Base-by-base conservation (phyloP, 2,888 invertebrate species). In the Empis livida region DNA sequence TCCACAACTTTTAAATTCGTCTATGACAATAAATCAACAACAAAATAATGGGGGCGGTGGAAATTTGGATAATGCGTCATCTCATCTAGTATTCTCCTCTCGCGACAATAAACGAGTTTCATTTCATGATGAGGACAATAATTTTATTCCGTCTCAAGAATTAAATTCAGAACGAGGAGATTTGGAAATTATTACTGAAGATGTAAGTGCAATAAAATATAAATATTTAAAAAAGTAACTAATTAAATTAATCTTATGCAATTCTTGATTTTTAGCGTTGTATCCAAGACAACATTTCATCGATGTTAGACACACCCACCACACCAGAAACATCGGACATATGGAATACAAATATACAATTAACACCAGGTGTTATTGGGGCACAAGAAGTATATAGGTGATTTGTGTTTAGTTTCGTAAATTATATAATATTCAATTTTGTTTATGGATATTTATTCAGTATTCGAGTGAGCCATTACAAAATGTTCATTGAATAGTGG, bases 361-460 rank as follows among this genome's bases (percentile, higher is more conserved):
- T 82, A 59, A 94, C 94, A 49, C 95, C 94, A 20, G 93, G 93
- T 54, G 96, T 97, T 47, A 94, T 97, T 64, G 97, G 99, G 55
- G 89, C 95, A 50, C 96, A 97, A 73, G 97, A 97, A 73, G 90
- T 97, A 46, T 97, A 97, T 73, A 80, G 82, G 85, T 85, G n/a
- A 35, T 2, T 13, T 13, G 9, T 32, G 4, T 5, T 10, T 13
- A 13, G n/a, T 35, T n/a, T 35, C 4, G 32, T 32, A 32, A 32
- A 20, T 20, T 3, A 5, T 20, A 20, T 20, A 20, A 20, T 5
- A 5, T 20, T 20, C 3, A 20, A 20, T 20, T 20, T n/a, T n/a
- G n/a, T n/a, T n/a, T n/a, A n/a, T n/a, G n/a, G n/a, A 20, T 20
- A 3, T 20, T 20, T 20, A 20, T 20, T 20, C 20, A 20, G 6